Evolutionary conservation across 2,113 vertebrate genomes (phyloP), one percentile per base, ranked within the genome.

Genomic region (Podocnemis expansa): DNA sequence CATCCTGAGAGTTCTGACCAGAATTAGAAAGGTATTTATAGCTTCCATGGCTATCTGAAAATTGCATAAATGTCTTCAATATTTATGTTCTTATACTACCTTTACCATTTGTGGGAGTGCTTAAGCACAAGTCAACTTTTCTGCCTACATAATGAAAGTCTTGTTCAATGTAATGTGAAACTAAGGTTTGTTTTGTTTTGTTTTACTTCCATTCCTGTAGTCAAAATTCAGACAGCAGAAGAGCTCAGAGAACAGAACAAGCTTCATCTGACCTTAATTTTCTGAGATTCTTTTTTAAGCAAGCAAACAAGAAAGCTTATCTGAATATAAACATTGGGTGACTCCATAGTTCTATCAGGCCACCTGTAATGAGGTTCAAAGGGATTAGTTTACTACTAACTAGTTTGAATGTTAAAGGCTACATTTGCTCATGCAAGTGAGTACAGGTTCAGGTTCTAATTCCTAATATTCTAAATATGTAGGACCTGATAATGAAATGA

Each of bases 11-110:
- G 67, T 88, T 55, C 29, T 54, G 82, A 67, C 82, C 75, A 80
- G 31, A 88, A 29, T 29, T 24, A 43, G 79, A 94, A 91, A 79
- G 21, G 9, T 83, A 21, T 80, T 95, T 89, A 95, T 82, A 94
- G 10, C 12, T 51, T 56, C 52, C 25, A 21, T 8, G 29, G 49
- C 43, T 89, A 85, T n/a, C 56, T 91, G 49, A 83, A 94, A 97
- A 95, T 43, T 38, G 51, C 93, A 96, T 81, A 92, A 97, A 89
- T 29, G 82, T 51, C 79, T 75, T 82, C 49, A 60, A 54, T 73
- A 92, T 94, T 90, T 85, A 85, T 95, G 91, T 85, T 78, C 31
- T 84, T 91, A 87, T 45, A 34, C 85, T 91, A 85, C 31, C 92
- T 93, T 76, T 70, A 81, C 14, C 96, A 83, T 73, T 94, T 78